Conservation (phyloP, 2,888 invertebrate genomes). For the Drosophila emarginata region DNA sequence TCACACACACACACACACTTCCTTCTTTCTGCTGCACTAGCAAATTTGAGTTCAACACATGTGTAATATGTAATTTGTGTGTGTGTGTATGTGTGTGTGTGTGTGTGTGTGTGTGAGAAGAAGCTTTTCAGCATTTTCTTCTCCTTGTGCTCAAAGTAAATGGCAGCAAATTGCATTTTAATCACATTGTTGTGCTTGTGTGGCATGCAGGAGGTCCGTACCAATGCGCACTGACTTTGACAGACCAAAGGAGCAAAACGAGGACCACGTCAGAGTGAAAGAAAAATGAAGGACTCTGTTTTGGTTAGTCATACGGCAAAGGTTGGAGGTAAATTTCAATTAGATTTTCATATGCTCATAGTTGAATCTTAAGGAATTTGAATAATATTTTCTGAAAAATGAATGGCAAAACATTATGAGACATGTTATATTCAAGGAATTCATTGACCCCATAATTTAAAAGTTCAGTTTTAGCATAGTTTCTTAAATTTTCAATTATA, state of each 20-base stretch:
- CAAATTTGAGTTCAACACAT: constrained; percentile 17
- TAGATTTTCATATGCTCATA: background rate
- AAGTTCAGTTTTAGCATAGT: no score
- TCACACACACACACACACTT: background rate
- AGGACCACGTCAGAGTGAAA: background rate
- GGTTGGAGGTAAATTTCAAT: background rate
- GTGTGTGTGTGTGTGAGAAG: background rate
- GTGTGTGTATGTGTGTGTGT: background rate
- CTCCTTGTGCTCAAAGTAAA: constrained; percentile 53
- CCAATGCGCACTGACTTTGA: background rate
- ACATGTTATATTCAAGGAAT: no score
- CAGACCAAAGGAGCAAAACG: background rate
- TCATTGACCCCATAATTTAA: no score
- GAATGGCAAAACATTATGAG: no score
- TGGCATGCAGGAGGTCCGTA: constrained; percentile 27
- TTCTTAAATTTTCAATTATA: no score
- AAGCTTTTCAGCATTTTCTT: constrained; percentile 43
- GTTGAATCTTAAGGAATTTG: background rate
- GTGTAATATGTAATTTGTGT: constrained; percentile 2
- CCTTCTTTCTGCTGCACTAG: constrained; percentile 16
- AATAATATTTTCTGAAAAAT: background rate
- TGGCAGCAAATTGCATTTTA: constrained; percentile 72
- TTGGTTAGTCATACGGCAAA: background rate
- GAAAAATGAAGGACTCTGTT: background rate
- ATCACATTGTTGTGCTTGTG: constrained; percentile 65